Evolutionary conservation across 2,888 invertebrate species (phyloP), one percentile per base, ranked within the genome.

Genomic region (Mimachlamys varia): DNA sequence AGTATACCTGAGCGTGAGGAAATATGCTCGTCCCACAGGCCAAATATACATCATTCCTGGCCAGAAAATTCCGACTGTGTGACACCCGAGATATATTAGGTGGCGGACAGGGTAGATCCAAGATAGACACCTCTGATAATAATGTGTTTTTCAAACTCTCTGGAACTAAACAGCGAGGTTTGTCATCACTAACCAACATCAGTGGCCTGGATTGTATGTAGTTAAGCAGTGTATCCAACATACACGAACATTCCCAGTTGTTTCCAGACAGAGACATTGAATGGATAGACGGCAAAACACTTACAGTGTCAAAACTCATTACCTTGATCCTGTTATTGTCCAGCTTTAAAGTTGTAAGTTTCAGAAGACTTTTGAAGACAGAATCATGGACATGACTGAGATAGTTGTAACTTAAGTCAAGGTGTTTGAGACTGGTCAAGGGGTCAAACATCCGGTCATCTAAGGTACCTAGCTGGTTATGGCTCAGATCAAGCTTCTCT

Each of bases 161-260:
- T 0, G 95, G 95, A 22, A 92, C 91, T 10, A 89, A 22, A 90
- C 96, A 96, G 12, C 89, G 90, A 3, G 94, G 90, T 19, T 90
- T 37, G 0, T 90, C 89, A 13, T 91, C 76, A 50, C 92, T 90
- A 12, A 89, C 89, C 50, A 94, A 90, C 19, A 89, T 89, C 3
- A 89, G n/a, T 17, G 92, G 53, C 27, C 91, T 87, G n/a, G 33
- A 88, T 0, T 92, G 89, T 12, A 94, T 12, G 37, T 92, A 50
- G 13, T 88, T n/a, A 17, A 92, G 90, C n/a, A 96, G 90, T 12
- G 89, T 76, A 17, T 27, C 44, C 17, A 95, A 88, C 53, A 91
- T 93, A 93, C 96, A 96, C 5, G 95, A 95, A 89, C 96, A 96
- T n/a, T 95, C 94, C 53, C 94, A 94, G n/a, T 94, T 94, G 90